Percentiles rank a stretch among this genome's conserved stretches.
Conservation (phyloP, 2,113 vertebrate species). For the Rhinogobius similis region DNA sequence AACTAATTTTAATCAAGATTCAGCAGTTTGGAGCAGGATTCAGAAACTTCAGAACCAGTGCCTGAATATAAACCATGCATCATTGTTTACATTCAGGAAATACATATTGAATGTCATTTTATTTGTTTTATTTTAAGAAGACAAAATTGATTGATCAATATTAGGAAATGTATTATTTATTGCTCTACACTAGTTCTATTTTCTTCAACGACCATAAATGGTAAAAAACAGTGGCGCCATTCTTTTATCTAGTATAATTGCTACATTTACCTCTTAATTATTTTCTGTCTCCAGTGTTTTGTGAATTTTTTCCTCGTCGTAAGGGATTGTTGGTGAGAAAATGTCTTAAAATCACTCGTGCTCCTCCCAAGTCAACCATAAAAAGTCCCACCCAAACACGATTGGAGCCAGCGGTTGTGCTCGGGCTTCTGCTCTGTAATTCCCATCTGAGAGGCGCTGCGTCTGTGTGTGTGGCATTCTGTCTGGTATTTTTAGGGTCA, state of each 20-base stretch:
- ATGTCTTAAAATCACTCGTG: constrained; percentile 47
- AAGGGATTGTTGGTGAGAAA: constrained; percentile 41
- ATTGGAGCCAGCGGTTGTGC: constrained; percentile 66
- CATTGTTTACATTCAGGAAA: no score
- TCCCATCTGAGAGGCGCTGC: constrained; percentile 40
- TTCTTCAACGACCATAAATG: no score
- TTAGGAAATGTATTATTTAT: no score
- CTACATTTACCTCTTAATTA: constrained; percentile 17
- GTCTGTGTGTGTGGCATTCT: constrained; percentile 26
- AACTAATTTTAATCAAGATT: no score
- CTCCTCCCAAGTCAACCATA: constrained; percentile 72
- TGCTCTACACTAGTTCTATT: no score
- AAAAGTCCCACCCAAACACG: constrained; percentile 75
- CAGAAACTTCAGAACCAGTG: no score
- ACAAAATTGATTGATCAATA: no score
- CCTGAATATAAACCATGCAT: no score
- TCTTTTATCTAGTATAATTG: not conserved
- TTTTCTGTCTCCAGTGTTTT: constrained; percentile 5
- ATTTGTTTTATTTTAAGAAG: no score
- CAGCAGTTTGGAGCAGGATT: no score
- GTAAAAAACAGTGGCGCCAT: not conserved
- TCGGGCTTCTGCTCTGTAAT: constrained; percentile 62
- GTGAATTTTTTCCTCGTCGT: not conserved
- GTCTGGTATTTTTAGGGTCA: constrained; percentile 31
- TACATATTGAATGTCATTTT: no score